A percentile compares a stretch with the other conserved stretches of the same genome.
Evolutionary conservation across 1,140 invertebrate genomes (phyloP).

Genomic region (Aricia agestis): DNA sequence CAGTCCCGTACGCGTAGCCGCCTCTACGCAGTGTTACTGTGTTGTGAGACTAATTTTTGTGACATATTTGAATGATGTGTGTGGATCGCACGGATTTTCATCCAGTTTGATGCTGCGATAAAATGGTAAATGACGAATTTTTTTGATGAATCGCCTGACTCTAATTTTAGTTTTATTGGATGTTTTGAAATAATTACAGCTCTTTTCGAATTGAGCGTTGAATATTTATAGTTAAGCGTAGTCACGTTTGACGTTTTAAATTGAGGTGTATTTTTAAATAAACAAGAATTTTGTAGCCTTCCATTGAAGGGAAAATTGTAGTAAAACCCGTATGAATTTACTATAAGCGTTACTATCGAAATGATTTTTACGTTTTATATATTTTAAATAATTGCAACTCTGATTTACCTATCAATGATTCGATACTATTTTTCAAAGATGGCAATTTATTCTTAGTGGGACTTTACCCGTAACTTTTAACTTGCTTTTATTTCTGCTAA

Average conservation of each 20-base stretch:
- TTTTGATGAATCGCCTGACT: neutral
- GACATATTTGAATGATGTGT: slow-evolving; percentile 54
- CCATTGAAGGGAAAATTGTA: too few species aligned
- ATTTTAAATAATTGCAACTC: too few species aligned
- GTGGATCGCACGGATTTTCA: slow-evolving; percentile 37
- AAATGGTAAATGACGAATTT: slow-evolving; percentile 51
- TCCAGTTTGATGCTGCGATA: slow-evolving; percentile 56
- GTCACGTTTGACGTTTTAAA: neutral
- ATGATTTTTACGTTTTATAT: too few species aligned
- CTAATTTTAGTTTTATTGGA: neutral
- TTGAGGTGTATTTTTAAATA: neutral
- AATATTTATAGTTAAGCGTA: neutral
- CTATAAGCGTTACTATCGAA: too few species aligned
- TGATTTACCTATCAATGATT: too few species aligned
- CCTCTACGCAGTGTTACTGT: slow-evolving; percentile 36
- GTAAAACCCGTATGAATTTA: too few species aligned
- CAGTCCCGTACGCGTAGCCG: slow-evolving; percentile 53
- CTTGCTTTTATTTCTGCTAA: too few species aligned
- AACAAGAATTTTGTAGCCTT: neutral
- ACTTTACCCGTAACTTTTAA: too few species aligned
- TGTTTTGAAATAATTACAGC: neutral
- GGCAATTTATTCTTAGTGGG: too few species aligned
- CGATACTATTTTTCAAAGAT: too few species aligned
- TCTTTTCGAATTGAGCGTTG: neutral
- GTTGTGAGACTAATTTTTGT: slow-evolving; percentile 41